Percentiles rank a stretch among this genome's conserved stretches.
These are phyloP conservation scores for Periphyllus acericola DNA, from an alignment of 2,888 invertebrate genomes.

Conservation along the genomic window DNA sequence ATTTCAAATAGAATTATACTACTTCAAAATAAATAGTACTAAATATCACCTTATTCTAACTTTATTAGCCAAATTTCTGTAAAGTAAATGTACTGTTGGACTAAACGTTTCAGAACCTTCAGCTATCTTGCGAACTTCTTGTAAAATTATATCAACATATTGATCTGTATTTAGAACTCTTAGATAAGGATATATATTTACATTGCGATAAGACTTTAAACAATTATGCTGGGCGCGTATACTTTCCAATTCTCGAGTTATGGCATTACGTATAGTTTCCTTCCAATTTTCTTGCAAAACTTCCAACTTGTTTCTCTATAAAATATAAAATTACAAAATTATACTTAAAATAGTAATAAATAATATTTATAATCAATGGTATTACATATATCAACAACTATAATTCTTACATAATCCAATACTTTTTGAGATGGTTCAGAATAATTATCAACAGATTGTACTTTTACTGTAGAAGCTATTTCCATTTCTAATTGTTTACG, in stretches of 20 bases:
- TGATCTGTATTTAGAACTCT: conserved; percentile 71
- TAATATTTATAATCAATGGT: neutral
- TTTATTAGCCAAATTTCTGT: conserved; percentile 76
- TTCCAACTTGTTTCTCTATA: conserved; percentile 74
- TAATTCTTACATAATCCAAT: conserved; percentile 69
- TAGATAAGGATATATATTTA: conserved; percentile 79
- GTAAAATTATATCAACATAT: conserved; percentile 69
- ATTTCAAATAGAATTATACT: neutral
- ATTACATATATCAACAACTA: neutral
- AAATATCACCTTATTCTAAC: conserved; percentile 72
- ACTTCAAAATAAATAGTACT: neutral
- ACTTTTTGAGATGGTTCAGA: conserved; percentile 67
- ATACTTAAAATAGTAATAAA: too few species aligned
- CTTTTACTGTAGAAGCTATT: conserved; percentile 74
- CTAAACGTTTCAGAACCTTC: conserved; percentile 85
- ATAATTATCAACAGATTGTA: conserved; percentile 74
- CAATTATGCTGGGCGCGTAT: conserved; percentile 73
- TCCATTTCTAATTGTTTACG: conserved; percentile 78
- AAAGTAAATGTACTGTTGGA: conserved; percentile 75
- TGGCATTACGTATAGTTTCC: conserved; percentile 72
- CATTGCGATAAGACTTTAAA: conserved; percentile 70
- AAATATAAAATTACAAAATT: conserved; percentile 61
- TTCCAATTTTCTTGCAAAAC: conserved; percentile 77
- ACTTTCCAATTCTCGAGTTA: conserved; percentile 76
- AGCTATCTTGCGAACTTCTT: conserved; percentile 77